These are phyloP conservation scores for Agelastica alni DNA, from an alignment of 2,888 invertebrate species.

Conservation along the genomic window DNA sequence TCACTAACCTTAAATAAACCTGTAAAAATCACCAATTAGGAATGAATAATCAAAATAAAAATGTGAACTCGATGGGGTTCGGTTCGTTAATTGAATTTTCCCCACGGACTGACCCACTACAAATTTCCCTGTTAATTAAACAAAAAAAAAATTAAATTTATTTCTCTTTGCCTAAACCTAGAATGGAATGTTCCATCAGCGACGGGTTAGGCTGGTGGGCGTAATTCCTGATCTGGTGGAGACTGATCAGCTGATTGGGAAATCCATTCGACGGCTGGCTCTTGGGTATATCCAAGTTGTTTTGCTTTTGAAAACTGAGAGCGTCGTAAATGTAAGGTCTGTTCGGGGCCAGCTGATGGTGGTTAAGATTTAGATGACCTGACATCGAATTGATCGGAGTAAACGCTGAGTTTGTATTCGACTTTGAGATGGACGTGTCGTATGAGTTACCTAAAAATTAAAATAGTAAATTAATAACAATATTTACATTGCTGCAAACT, in stretches of 20 bases:
- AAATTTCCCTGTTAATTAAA: background rate
- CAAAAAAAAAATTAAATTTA: conserved; percentile 40
- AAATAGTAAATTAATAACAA: background rate
- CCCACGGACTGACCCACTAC: background rate
- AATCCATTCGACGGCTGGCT: conserved; percentile 69
- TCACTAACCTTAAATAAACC: no score
- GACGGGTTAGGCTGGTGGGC: conserved; percentile 86
- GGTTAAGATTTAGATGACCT: conserved; percentile 69
- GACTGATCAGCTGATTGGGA: conserved; percentile 91
- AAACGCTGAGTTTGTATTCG: conserved; percentile 81
- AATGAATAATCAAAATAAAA: no score
- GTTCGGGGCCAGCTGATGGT: conserved; percentile 69
- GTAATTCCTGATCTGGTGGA: conserved; percentile 96
- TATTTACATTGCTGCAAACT: no score
- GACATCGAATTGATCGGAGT: conserved; percentile 92
- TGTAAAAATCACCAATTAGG: no score
- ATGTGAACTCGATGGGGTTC: background rate
- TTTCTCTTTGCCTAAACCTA: conserved; percentile 56
- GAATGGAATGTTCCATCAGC: conserved; percentile 61
- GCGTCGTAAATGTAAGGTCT: conserved; percentile 92
- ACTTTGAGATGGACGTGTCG: conserved; percentile 56
- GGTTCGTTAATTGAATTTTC: background rate
- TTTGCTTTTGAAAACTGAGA: conserved; percentile 81
- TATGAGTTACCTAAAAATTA: conserved; percentile 52
- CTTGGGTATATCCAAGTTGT: conserved; percentile 58